phyloP scores from a whole-genome alignment of 2,888 invertebrate species.

The Drosophila formosana region DNA sequence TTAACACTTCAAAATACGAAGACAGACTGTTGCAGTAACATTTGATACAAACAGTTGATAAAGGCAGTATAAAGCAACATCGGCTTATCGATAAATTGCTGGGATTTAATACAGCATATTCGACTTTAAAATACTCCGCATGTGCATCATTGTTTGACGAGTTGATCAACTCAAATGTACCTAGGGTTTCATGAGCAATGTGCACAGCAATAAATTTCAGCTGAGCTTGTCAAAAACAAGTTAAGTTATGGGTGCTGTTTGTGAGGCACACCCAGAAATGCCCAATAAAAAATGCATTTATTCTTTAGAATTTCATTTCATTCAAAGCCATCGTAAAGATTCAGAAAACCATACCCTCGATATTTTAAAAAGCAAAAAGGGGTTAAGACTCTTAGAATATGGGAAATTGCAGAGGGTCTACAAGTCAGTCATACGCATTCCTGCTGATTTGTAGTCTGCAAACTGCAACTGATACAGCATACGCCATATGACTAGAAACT shows the following conservation, averaged over 20 bases:
- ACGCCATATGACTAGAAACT: constrained; percentile 19
- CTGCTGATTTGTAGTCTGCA: not conserved
- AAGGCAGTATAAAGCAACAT: too few relatives aligned
- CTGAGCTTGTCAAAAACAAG: constrained; percentile 35
- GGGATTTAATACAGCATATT: too few relatives aligned
- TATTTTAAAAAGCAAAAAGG: not conserved
- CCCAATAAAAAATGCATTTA: constrained; percentile 34
- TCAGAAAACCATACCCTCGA: too few relatives aligned
- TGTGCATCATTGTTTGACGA: too few relatives aligned
- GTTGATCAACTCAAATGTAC: too few relatives aligned
- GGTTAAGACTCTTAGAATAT: not conserved
- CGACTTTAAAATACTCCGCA: too few relatives aligned
- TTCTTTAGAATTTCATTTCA: not conserved
- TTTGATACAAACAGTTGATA: too few relatives aligned
- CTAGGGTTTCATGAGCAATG: too few relatives aligned
- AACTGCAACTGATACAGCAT: constrained; percentile 21
- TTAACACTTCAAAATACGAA: too few relatives aligned
- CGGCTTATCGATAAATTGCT: too few relatives aligned
- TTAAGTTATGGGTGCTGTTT: constrained; percentile 43
- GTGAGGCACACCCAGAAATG: constrained; percentile 53
- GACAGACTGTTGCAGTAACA: too few relatives aligned
- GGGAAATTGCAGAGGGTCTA: not conserved
- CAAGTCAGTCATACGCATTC: not conserved
- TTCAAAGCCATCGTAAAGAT: too few relatives aligned
- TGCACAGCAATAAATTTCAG: constrained; percentile 34